phyloP scores from a whole-genome alignment of 2,797 vertebrate genomes.

The Diplodus sargus region DNA sequence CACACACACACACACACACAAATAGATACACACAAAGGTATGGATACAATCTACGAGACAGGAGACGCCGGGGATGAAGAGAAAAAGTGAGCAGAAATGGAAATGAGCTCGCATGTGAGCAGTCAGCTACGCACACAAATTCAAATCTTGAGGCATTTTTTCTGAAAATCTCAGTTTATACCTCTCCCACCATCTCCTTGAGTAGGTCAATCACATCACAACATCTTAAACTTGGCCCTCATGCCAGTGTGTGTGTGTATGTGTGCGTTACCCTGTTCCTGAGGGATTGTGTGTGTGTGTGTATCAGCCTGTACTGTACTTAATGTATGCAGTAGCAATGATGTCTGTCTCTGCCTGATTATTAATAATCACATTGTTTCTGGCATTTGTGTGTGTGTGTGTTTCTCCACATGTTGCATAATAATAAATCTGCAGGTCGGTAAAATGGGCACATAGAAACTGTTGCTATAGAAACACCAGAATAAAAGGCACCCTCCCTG shows the following conservation, averaged over 20 bases:
- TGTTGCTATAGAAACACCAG: slow-evolving; percentile 84
- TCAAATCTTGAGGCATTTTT: not conserved
- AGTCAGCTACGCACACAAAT: not conserved
- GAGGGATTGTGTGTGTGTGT: not conserved
- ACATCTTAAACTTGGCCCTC: slow-evolving; percentile 31
- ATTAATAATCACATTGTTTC: slow-evolving; percentile 67
- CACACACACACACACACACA: slow-evolving; percentile 25
- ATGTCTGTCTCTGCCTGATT: slow-evolving; percentile 47
- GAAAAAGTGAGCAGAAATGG: slow-evolving; percentile 3
- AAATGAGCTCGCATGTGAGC: slow-evolving; percentile 11
- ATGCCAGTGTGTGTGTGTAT: not conserved
- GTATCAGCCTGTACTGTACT: not conserved
- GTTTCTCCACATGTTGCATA: slow-evolving; percentile 67
- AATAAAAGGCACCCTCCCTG: slow-evolving; percentile 81
- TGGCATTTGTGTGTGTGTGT: slow-evolving; percentile 44
- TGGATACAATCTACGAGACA: slow-evolving; percentile 31
- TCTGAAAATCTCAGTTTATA: slow-evolving; percentile 16
- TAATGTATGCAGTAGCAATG: slow-evolving; percentile 4
- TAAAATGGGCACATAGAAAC: slow-evolving; percentile 78
- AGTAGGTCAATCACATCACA: slow-evolving; percentile 21
- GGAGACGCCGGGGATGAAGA: not conserved
- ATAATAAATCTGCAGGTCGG: slow-evolving; percentile 76
- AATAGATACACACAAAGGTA: slow-evolving; percentile 12
- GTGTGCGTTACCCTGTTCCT: not conserved
- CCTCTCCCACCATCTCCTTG: not conserved